A percentile compares a stretch with the other conserved stretches of the same genome.
These are phyloP conservation scores for Coenonympha arcania DNA, from an alignment of 2,888 invertebrate species.

Conservation along the genomic window DNA sequence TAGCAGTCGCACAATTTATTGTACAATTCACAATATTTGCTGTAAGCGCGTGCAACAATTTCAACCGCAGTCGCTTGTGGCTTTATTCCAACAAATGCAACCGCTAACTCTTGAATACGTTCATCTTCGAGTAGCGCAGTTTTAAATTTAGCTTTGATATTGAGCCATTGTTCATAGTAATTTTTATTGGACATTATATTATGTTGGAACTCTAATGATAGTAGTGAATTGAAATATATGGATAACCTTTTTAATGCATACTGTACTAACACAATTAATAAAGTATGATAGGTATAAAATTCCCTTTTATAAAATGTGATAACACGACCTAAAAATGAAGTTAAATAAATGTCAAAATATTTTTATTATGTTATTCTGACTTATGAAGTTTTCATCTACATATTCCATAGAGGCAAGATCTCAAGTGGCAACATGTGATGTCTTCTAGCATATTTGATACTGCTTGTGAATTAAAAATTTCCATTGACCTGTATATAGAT, in stretches of 20 bases:
- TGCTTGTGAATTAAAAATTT: too few relatives aligned
- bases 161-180: slow-evolving; percentile 55
- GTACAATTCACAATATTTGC: slow-evolving; percentile 68
- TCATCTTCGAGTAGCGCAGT: slow-evolving; percentile 45
- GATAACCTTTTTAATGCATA: too few relatives aligned
- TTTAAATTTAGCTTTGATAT: slow-evolving; percentile 48
- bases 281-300: too few relatives aligned
- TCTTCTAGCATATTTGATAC: too few relatives aligned
- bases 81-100: slow-evolving; percentile 46
- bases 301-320: not conserved
- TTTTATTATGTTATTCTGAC: not conserved
- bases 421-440: too few relatives aligned
- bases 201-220: not conserved
- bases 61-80: slow-evolving; percentile 67
- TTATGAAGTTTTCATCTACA: too few relatives aligned
- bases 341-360: not conserved
- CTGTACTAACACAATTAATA: too few relatives aligned
- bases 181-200: slow-evolving; percentile 52
- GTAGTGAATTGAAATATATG: too few relatives aligned
- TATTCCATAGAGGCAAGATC: too few relatives aligned
- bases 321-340: not conserved
- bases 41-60: slow-evolving; percentile 66
- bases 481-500: too few relatives aligned
- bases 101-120: slow-evolving; percentile 50
- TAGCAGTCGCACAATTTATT: slow-evolving; percentile 75